phyloP scores from a whole-genome alignment of 2,113 vertebrate species.

The Menura novaehollandiae region DNA sequence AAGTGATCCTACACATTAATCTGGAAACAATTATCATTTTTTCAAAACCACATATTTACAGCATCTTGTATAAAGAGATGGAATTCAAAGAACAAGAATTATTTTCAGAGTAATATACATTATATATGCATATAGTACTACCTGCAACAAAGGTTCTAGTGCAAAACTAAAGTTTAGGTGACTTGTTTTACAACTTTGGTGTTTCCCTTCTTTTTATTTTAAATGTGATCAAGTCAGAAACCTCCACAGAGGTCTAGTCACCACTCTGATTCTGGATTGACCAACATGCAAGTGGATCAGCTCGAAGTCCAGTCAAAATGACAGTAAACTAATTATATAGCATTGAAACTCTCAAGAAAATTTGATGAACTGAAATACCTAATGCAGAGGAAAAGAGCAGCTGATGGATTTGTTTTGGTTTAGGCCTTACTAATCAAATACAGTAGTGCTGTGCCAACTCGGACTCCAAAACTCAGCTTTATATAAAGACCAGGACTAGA shows the following conservation, averaged over 20 bases:
- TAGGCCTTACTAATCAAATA: background rate
- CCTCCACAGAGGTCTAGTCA: background rate
- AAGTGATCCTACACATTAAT: background rate
- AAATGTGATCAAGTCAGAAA: slow-evolving; percentile 20
- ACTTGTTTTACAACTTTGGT: background rate
- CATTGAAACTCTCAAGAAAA: background rate
- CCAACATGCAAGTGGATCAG: background rate
- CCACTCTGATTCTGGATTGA: background rate
- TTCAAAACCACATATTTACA: background rate
- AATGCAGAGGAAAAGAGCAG: background rate
- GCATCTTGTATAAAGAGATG: background rate
- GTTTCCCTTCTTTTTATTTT: background rate
- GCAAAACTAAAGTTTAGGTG: background rate
- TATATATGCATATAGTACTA: background rate
- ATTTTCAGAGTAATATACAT: background rate
- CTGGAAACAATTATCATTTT: background rate
- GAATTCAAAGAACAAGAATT: background rate
- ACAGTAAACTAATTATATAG: background rate
- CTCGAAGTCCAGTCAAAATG: background rate
- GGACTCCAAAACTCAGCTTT: background rate
- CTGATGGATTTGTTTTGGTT: background rate
- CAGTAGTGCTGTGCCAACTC: background rate
- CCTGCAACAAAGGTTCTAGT: background rate
- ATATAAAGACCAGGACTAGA: background rate
- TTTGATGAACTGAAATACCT: background rate